Conservation (phyloP, 2,888 invertebrate species). For the Acanthoscelides obtectus region DNA sequence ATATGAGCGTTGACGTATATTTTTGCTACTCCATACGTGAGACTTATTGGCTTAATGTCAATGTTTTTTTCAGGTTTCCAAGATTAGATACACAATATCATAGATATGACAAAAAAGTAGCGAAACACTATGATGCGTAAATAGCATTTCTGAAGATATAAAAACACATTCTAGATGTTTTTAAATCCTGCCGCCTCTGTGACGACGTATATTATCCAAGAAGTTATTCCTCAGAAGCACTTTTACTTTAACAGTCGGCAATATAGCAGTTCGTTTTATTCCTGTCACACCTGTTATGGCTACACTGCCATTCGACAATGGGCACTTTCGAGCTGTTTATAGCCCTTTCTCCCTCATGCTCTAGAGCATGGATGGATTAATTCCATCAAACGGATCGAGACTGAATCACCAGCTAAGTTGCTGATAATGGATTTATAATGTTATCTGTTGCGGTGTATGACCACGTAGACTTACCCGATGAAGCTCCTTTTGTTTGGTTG, state of each 20-base stretch:
- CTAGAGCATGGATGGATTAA: background rate
- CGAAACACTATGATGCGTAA: no score
- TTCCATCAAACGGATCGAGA: background rate
- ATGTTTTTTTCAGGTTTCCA: no score
- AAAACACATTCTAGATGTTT: no score
- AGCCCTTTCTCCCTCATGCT: background rate
- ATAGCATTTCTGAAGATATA: no score
- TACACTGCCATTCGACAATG: background rate
- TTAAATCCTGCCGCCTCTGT: background rate
- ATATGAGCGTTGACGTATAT: no score
- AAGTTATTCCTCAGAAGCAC: background rate
- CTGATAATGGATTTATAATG: background rate
- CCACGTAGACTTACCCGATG: no score
- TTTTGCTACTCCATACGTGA: no score
- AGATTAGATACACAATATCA: no score
- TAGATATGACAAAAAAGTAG: no score
- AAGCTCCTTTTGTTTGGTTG: no score
- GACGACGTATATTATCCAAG: background rate
- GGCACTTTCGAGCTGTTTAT: slow-evolving; percentile 1
- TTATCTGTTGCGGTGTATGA: background rate
- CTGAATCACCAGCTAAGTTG: background rate
- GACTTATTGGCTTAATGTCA: no score
- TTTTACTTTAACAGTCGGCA: slow-evolving; percentile 2
- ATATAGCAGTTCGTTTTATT: slow-evolving; percentile 10
- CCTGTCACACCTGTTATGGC: slow-evolving; percentile 18